phyloP scores from a whole-genome alignment of 2,113 vertebrate species.

The Paradoxurus hermaphroditus region DNA sequence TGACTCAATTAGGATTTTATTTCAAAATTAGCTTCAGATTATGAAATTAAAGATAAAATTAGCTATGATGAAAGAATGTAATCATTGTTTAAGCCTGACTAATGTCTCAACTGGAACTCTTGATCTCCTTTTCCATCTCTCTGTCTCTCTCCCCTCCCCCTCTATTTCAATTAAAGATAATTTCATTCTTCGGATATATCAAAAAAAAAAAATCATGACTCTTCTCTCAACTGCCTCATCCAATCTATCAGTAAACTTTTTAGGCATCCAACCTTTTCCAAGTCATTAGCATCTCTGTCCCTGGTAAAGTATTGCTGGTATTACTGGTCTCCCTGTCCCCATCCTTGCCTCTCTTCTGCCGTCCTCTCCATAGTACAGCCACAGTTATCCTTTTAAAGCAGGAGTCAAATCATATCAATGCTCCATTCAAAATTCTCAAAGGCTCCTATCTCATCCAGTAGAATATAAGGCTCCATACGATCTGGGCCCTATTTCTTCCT shows the following conservation, averaged over 20 bases:
- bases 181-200: not conserved
- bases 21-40: too few species aligned
- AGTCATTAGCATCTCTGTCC: not conserved
- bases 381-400: not conserved
- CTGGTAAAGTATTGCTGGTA: not conserved
- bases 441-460: not conserved
- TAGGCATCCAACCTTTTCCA: not conserved
- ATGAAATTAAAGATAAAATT: too few species aligned
- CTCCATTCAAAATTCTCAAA: not conserved
- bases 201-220: not conserved
- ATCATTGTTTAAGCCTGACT: too few species aligned
- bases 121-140: too few species aligned
- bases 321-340: not conserved
- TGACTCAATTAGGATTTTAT: too few species aligned
- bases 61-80: too few species aligned
- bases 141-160: too few species aligned
- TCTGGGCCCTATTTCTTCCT: not conserved
- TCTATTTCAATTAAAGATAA: too few species aligned
- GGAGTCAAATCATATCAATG: not conserved
- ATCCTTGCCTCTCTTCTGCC: not conserved
- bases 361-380: not conserved
- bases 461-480: not conserved
- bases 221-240: not conserved
- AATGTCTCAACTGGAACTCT: too few species aligned
- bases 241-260: not conserved